Evolutionary conservation across 2,797 vertebrate genomes (phyloP).

Genomic region (Liasis olivaceus): DNA sequence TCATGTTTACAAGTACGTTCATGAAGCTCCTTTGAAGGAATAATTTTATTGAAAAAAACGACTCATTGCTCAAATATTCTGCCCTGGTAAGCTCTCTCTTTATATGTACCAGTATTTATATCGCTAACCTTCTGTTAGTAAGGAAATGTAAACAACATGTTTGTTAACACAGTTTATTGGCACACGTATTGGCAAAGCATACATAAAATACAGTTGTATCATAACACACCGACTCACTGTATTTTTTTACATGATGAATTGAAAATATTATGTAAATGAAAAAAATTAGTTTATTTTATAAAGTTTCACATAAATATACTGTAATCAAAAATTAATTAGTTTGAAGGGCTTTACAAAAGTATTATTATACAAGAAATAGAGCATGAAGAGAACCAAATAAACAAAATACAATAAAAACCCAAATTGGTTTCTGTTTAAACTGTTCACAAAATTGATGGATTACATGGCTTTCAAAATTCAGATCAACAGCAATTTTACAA

Average conservation of each 20-base stretch:
- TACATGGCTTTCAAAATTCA: conserved; percentile 85
- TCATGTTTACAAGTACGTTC: background rate
- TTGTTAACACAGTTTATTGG: conserved; percentile 98
- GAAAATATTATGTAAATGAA: conserved; percentile 93
- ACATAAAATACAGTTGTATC: conserved; percentile 98
- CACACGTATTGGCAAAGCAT: conserved; percentile 99
- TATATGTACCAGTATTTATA: background rate
- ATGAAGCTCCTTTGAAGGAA: conserved; percentile 8
- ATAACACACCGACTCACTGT: conserved; percentile 94
- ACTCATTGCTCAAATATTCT: background rate
- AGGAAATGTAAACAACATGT: conserved; percentile 51
- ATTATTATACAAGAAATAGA: conserved; percentile 88
- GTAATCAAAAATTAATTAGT: conserved; percentile 73
- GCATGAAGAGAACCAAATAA: conserved; percentile 76
- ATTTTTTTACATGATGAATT: conserved; percentile 90
- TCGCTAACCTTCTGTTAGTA: background rate
- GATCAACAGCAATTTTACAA: conserved; percentile 81
- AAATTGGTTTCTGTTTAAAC: conserved; percentile 82
- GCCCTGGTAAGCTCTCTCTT: background rate
- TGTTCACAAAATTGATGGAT: conserved; percentile 86
- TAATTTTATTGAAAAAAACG: background rate
- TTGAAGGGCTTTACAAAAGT: conserved; percentile 83
- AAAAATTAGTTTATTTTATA: conserved; percentile 91
- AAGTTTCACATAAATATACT: conserved; percentile 98
- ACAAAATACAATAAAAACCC: conserved; percentile 80